These are phyloP conservation scores for Eupeodes corollae DNA, from an alignment of 1,140 invertebrate species.

Conservation along the genomic window DNA sequence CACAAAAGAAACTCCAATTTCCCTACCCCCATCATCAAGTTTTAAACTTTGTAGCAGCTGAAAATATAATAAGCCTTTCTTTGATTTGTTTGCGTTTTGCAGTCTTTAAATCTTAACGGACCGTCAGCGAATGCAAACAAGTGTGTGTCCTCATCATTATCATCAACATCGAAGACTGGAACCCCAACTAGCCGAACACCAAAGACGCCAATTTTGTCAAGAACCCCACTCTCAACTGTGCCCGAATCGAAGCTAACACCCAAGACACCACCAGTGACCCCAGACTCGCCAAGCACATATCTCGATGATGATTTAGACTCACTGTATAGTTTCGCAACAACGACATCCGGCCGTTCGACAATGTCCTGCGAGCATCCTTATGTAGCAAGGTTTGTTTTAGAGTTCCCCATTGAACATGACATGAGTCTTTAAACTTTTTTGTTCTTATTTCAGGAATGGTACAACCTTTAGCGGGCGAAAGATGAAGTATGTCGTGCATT, in stretches of 20 bases:
- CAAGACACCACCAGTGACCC: slow-evolving; percentile 47
- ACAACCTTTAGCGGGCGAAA: slow-evolving; percentile 59
- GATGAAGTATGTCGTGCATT: slow-evolving; percentile 71
- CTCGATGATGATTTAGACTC: slow-evolving; percentile 61
- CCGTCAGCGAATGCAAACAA: slow-evolving; percentile 12
- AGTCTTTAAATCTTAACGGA: slow-evolving; percentile 1
- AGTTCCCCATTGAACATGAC: too few species aligned
- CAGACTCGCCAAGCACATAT: slow-evolving; percentile 40
- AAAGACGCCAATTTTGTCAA: background rate
- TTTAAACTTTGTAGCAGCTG: background rate
- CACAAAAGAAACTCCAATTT: background rate
- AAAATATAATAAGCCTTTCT: background rate
- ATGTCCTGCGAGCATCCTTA: slow-evolving; percentile 60
- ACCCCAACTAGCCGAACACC: slow-evolving; percentile 1
- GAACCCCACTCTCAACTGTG: background rate
- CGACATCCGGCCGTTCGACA: slow-evolving; percentile 46
- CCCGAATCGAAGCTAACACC: slow-evolving; percentile 31
- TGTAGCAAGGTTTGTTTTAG: slow-evolving; percentile 47
- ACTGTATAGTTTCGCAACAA: slow-evolving; percentile 62
- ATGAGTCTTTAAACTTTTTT: background rate
- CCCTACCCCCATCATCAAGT: background rate
- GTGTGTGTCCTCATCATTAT: background rate
- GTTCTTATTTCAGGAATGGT: slow-evolving; percentile 46
- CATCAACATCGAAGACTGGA: background rate
- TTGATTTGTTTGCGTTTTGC: background rate